Evolutionary conservation across 2,113 vertebrate species (phyloP).

Genomic region (Stigmatopora nigra): DNA sequence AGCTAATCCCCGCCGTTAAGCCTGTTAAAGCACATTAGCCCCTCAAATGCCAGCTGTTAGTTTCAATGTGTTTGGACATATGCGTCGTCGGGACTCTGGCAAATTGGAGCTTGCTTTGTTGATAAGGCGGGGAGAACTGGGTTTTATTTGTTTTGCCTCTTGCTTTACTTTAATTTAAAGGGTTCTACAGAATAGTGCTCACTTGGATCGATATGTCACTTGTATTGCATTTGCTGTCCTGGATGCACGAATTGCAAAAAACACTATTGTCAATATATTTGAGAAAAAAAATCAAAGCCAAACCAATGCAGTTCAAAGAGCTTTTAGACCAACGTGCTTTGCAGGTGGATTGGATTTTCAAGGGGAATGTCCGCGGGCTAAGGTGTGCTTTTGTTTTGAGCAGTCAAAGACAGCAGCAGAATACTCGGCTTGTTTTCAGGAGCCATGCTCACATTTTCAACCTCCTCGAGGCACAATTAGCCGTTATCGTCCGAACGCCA

Average conservation of each 20-base stretch:
- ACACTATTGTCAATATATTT: background rate
- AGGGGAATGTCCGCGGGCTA: slow-evolving; percentile 54
- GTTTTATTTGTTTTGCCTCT: background rate
- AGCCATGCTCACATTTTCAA: slow-evolving; percentile 17
- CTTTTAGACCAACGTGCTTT: slow-evolving; percentile 17
- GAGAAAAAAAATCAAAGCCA: background rate
- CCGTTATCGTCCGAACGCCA: slow-evolving; percentile 6
- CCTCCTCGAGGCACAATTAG: slow-evolving; percentile 32
- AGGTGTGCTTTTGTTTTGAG: slow-evolving; percentile 39
- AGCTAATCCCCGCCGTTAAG: slow-evolving; percentile 51
- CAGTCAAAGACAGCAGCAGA: slow-evolving; percentile 25
- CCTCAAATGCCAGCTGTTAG: slow-evolving; percentile 40
- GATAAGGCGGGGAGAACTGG: background rate
- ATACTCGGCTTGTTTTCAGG: slow-evolving; percentile 30
- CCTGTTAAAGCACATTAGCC: slow-evolving; percentile 55
- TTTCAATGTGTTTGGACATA: background rate
- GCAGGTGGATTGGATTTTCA: slow-evolving; percentile 44
- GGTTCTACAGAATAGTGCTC: background rate
- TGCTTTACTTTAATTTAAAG: background rate
- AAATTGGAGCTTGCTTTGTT: background rate
- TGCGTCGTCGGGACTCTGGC: background rate
- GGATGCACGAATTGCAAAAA: background rate
- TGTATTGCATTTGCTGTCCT: background rate
- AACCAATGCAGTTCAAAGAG: slow-evolving; percentile 18
- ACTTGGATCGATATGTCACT: background rate